Evolutionary conservation across 64 coral and sea anemone genomes (phyloP), one percentile per base, ranked within the genome.

Genomic region (Trachythela sp.): DNA sequence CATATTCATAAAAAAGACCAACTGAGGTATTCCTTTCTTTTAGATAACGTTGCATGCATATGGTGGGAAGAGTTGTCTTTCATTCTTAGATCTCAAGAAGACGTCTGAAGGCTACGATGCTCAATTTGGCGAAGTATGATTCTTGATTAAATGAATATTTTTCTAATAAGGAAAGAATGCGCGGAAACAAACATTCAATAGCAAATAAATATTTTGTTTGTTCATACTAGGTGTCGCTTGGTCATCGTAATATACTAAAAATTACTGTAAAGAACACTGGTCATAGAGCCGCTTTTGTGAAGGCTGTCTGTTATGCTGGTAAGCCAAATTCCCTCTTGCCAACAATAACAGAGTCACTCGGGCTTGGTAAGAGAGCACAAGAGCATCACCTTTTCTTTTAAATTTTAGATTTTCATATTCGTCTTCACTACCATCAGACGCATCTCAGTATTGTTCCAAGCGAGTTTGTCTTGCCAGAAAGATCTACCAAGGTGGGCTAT

Each of bases 291-390:
- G 93, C 96, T 36, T 99, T 99, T 90, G 96, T 99, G 17, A 99
- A 99, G 37, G 93, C 91, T n/a, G 77, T 95, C 13, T 99, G 96
- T 75, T 99, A 93, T 89, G 92, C 96, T 37, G 96, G 96, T 99
- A 89, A 1, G 85, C 48, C n/a, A n/a, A n/a, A n/a, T n/a, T n/a
- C n/a, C n/a, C n/a, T n/a, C n/a, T n/a, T n/a, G n/a, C n/a, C n/a
- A n/a, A n/a, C n/a, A n/a, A n/a, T n/a, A n/a, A n/a, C n/a, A n/a
- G n/a, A n/a, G n/a, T n/a, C n/a, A n/a, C n/a, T n/a, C n/a, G n/a
- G n/a, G n/a, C n/a, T n/a, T n/a, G n/a, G n/a, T n/a, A n/a, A n/a
- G n/a, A n/a, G n/a, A n/a, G n/a, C n/a, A n/a, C n/a, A 27, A 24
- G 13, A 20, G 20, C 18, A 15, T 7, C 13, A 22, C 10, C 13